Evolutionary conservation across 2,113 vertebrate species (phyloP), one percentile per base, ranked within the genome.

Genomic region (Thymallus thymallus): DNA sequence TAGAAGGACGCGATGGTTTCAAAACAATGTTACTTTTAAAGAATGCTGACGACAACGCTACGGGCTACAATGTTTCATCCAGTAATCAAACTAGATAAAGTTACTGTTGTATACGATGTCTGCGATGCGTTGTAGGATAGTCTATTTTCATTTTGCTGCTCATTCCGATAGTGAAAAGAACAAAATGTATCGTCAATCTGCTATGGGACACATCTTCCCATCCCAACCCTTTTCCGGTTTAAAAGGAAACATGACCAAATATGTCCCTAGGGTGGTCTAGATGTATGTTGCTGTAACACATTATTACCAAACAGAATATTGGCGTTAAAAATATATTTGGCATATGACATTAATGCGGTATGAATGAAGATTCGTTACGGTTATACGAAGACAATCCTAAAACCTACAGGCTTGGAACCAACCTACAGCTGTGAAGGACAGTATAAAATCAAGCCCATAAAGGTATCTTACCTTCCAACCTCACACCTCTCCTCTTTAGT

Each of bases 381-480:
- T 41, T 41, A 41, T 41, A 41, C 9, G 35, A 41, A 41, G 35
- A 41, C 35, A 3, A 41, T 41, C 35, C 35, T 41, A 41, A 41
- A 41, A 41, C 2, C 35, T 12, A 41, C 35, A 41, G 9, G 35
- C 35, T 41, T 10, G 35, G 35, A 41, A 41, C 35, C 35, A 41
- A 41, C 9, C 35, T 41, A 12, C 35, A 12, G 35, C 48, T 51
- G 16, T 18, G 48, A 18, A 14, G 12, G 16, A 16, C 48, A 5
- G 14, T 51, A 18, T 18, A 14, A 51, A 51, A 51, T 18, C 48
- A 51, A 18, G 18, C 48, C 48, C 12, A 14, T 4, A 51, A 51
- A 0, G 12, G 13, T 20, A 6, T 66, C 84, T 87, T 82, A 92
- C 90, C 81, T 85, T 78, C 91, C 93, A 30, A 92, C 91, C 23